Base-by-base conservation (phyloP, 1,140 invertebrate species). In the Brachionus sp. region DNA sequence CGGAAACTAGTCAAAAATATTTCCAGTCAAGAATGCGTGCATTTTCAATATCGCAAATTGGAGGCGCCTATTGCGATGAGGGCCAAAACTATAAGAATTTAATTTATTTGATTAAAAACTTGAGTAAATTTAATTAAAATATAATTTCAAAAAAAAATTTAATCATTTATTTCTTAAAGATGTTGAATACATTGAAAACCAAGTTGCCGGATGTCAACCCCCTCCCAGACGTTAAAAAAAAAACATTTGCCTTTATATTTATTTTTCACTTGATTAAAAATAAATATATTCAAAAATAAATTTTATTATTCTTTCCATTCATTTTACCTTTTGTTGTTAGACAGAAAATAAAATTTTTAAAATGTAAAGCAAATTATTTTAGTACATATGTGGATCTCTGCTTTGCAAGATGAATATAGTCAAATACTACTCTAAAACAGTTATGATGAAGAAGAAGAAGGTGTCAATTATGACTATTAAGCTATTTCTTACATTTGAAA, bases 51-150 rank as follows among this genome's bases (percentile, higher is more conserved):
- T 80, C 77, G 10, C 50, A 80, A 57, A 80, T 80, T 44, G 50
- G 62, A 19, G 77, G 77, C 13, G 77, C 77, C n/a, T 80, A 80
- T 66, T 80, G 77, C 29, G 77, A 80, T 13, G 7, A 80, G 19
- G 77, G 77, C 1, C 77, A 80, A 35, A 80, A 80, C 35, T 80
- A 80, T 13, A 80, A 80, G 57, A 80, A 80, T 44, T 39, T 80
- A 9, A 29, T 64, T 19, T 44, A 80, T 23, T 66, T 80, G 13
- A 44, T 80, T 1, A 80, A 80, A 66, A 44, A 35, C 9, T 25
- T 80, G 23, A 66, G 77, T 80, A 80, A 66, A 53, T 33, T 42
- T 37, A 29, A 29, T 29, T 42, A 23, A 42, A 75, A 13, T 12
- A 10, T 12, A 19, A 25, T 39, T 23, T 16, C 33, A 44, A 75